Percentiles rank a stretch among this genome's conserved stretches.
Conservation (phyloP, 2,888 invertebrate species). For the Physocephala rufipes region DNA sequence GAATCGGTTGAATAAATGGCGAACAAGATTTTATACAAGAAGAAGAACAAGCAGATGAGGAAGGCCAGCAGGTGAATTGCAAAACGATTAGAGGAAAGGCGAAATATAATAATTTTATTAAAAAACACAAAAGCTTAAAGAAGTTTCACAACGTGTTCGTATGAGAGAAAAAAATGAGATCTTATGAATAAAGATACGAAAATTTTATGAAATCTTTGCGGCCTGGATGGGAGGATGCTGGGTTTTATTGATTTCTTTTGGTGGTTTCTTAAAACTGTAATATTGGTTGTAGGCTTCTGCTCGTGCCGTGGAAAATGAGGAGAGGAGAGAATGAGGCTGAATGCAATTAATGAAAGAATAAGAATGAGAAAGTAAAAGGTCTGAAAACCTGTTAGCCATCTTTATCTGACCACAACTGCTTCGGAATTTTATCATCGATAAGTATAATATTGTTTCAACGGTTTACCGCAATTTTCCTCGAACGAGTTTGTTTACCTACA, state of each 20-base stretch:
- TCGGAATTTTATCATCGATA: no score
- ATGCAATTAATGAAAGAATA: no score
- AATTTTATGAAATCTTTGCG: conserved; percentile 24
- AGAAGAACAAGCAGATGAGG: neutral
- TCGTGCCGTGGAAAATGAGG: neutral
- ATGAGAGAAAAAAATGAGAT: neutral
- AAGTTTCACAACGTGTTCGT: conserved; percentile 10
- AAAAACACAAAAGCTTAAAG: conserved; percentile 16
- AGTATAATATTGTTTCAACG: no score
- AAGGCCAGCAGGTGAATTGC: neutral
- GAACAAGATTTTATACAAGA: conserved; percentile 2
- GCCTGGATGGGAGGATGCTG: neutral
- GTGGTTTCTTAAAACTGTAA: no score
- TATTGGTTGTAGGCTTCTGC: no score
- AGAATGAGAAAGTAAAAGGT: no score
- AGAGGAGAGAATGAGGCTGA: neutral
- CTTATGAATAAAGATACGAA: conserved; percentile 8
- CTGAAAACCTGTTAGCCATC: no score
- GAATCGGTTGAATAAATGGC: conserved; percentile 2
- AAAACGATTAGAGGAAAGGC: neutral
- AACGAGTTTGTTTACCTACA: no score
- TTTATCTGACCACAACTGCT: no score
- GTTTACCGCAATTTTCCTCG: no score
- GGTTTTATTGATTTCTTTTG: neutral
- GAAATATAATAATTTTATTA: neutral